Evolutionary conservation across 2,888 invertebrate species (phyloP).

Genomic region (Artemia sinica): DNA sequence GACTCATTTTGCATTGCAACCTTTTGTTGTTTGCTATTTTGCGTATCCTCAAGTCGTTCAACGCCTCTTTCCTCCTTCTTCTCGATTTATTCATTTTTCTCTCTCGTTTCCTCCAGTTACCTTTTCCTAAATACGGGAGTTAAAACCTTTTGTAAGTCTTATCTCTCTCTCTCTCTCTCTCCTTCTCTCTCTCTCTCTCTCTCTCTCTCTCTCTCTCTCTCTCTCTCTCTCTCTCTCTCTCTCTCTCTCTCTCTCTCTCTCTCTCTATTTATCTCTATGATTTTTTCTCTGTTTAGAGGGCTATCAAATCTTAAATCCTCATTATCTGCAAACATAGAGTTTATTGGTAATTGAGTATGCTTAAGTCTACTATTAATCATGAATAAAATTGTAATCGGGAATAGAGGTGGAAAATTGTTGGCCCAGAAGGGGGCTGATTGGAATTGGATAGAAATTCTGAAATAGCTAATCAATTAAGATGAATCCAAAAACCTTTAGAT

Average conservation of each 20-base stretch:
- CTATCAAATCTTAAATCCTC: slow-evolving; percentile 26
- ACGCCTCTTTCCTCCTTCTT: neutral
- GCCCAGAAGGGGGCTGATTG: too few relatives aligned
- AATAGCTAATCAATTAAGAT: too few relatives aligned
- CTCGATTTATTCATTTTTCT: too few relatives aligned
- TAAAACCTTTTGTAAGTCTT: neutral
- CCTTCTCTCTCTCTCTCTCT: neutral
- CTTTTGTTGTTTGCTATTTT: neutral
- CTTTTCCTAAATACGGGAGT: slow-evolving; percentile 1
- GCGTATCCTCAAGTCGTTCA: neutral
- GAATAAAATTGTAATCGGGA: too few relatives aligned
- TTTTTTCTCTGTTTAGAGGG: neutral
- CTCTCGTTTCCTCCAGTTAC: too few relatives aligned
- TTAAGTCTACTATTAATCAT: neutral
- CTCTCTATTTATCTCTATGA: neutral
- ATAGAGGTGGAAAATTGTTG: too few relatives aligned
- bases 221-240: too few relatives aligned
- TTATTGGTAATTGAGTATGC: neutral
- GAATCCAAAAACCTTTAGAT: too few relatives aligned
- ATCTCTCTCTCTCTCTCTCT: neutral
- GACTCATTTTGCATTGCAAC: neutral
- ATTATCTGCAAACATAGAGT: slow-evolving; percentile 32
- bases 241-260: neutral
- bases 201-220: too few relatives aligned
- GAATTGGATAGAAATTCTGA: too few relatives aligned